Conservation (phyloP, 2,888 invertebrate genomes). For the Heteropelma amictum region DNA sequence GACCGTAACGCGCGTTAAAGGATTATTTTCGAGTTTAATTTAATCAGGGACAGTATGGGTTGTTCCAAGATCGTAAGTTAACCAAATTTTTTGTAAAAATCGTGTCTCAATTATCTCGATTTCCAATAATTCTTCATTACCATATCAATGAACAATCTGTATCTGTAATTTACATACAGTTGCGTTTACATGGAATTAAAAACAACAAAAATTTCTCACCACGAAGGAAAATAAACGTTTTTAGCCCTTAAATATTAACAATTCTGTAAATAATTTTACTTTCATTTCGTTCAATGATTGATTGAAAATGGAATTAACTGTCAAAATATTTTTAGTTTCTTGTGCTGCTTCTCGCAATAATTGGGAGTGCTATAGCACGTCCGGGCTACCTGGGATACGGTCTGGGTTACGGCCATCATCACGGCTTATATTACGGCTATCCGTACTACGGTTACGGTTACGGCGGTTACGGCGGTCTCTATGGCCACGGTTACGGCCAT, state of each 20-base stretch:
- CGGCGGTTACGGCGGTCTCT: slow-evolving; percentile 60
- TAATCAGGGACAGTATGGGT: slow-evolving; percentile 65
- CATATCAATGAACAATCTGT: too few species aligned
- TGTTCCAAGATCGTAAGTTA: slow-evolving; percentile 68
- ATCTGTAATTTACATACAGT: too few species aligned
- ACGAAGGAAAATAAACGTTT: too few species aligned
- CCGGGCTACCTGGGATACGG: slow-evolving; percentile 68
- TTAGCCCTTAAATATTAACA: too few species aligned
- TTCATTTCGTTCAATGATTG: too few species aligned
- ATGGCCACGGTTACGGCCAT: slow-evolving; percentile 51
- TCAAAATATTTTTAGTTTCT: slow-evolving; percentile 57
- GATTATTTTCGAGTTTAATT: slow-evolving; percentile 23
- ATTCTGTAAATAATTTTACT: too few species aligned
- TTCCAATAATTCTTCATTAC: too few species aligned
- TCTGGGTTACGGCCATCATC: slow-evolving; percentile 50
- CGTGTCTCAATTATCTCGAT: too few species aligned
- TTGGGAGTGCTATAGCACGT: slow-evolving; percentile 65
- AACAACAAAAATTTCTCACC: too few species aligned
- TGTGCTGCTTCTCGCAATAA: slow-evolving; percentile 64
- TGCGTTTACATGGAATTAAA: too few species aligned
- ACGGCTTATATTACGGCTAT: slow-evolving; percentile 58
- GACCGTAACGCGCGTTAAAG: slow-evolving; percentile 1
- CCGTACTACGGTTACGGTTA: slow-evolving; percentile 54
- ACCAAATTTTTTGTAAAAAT: not conserved
- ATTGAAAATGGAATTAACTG: not conserved